A percentile compares a stretch with the other conserved stretches of the same genome.
phyloP scores from a whole-genome alignment of 2,888 invertebrate genomes.

The Drosophila atroscutellata region DNA sequence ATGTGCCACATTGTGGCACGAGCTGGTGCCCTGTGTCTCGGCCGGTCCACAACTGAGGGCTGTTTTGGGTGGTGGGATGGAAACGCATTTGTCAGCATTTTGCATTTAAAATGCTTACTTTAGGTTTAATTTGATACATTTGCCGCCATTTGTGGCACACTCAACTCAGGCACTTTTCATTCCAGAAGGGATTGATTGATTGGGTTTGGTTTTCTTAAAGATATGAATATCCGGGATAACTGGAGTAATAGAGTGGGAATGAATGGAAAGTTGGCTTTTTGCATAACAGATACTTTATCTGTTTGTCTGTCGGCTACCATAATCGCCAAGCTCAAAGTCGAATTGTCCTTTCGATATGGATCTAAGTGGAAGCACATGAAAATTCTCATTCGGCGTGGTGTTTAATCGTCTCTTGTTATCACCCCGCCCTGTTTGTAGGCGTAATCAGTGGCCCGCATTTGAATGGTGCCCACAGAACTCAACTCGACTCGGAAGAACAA shows the following conservation, averaged over 20 bases:
- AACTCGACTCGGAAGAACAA: neutral
- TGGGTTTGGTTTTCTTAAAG: neutral
- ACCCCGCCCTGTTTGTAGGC: conserved; percentile 14
- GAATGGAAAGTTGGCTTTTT: neutral
- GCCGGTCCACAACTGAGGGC: neutral
- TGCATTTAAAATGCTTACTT: conserved; percentile 70
- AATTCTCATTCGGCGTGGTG: conserved; percentile 9
- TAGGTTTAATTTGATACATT: conserved; percentile 63
- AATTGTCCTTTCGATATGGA: neutral
- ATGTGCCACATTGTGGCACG: conserved; percentile 63
- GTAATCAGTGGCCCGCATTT: conserved; percentile 71
- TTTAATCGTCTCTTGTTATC: conserved; percentile 6
- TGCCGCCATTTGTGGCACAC: conserved; percentile 63
- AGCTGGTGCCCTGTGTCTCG: conserved; percentile 17
- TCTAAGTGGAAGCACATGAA: neutral
- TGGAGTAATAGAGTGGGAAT: neutral
- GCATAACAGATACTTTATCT: neutral
- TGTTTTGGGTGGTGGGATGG: conserved; percentile 33
- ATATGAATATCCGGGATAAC: neutral
- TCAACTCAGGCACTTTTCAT: conserved; percentile 31
- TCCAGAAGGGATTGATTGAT: conserved; percentile 6
- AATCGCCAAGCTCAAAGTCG: neutral
- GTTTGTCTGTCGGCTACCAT: neutral
- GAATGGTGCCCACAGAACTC: conserved; percentile 33
- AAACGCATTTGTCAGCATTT: conserved; percentile 76